Evolutionary conservation across 1,140 invertebrate genomes (phyloP), one percentile per base, ranked within the genome.

Genomic region (Amphibalanus amphitrite): DNA sequence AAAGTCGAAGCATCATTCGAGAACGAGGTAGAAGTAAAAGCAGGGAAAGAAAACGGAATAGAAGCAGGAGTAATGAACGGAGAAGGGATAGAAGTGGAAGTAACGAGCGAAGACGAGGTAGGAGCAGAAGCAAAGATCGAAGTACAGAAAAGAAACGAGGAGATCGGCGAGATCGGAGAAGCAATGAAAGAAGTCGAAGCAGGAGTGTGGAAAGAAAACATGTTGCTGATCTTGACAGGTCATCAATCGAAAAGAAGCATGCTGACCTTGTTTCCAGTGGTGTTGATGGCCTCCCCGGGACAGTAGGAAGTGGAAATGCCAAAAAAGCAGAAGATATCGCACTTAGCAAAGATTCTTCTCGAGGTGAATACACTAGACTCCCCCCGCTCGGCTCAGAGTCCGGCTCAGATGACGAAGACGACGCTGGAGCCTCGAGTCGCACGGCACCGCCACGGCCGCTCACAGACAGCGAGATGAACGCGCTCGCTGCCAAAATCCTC

Each of bases 381-480:
- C n/a, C n/a, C n/a, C n/a, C n/a, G n/a, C n/a, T n/a, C n/a, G n/a
- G n/a, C n/a, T n/a, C n/a, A n/a, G n/a, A n/a, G n/a, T 15, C 33
- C 15, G 4, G 33, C 33, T 38, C 33, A 4, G 33, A 4, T 15
- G 33, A 38, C 33, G 33, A 4, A 4, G 15, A 15, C 4, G 15
- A 4, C 33, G 33, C 33, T 15, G 33, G 33, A 6, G 13, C 6
- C 17, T 20, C 47, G 47, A 59, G 20, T 20, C 47, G 47, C 13
- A 59, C 47, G 23, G 47, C 10, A 20, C 3, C 47, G 23, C 10
- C 47, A 17, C 47, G 10, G 47, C 47, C 17, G 20, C 47, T 59
- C 13, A 59, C 87, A 40, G 88, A 93, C 79, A 86, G 89, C 77
- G 89, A 95, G 79, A 86, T 95, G 83, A 96, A 96, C 82, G 86